Evolutionary conservation across 1,140 invertebrate species (phyloP).

Genomic region (Anoplolepis gracilipes): DNA sequence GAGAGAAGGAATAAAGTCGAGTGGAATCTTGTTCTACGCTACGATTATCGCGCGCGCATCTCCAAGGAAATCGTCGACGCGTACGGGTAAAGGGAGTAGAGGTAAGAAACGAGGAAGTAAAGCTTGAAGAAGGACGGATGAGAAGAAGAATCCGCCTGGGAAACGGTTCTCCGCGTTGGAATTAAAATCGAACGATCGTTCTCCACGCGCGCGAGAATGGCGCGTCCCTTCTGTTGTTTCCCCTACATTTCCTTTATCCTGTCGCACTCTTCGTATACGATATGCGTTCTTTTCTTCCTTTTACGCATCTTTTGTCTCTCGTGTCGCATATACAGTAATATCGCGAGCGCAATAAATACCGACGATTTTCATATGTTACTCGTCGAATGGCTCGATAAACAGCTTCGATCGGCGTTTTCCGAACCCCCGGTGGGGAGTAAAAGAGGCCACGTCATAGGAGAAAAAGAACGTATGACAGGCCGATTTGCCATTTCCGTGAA

Average conservation of each 20-base stretch:
- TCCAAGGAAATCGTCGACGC: neutral
- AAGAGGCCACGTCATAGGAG: neutral
- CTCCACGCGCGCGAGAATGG: conserved; percentile 21
- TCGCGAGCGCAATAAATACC: conserved; percentile 34
- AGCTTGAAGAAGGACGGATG: neutral
- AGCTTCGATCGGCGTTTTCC: conserved; percentile 48
- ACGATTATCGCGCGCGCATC: conserved; percentile 61
- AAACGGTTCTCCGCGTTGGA: conserved; percentile 42
- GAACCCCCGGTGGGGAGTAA: neutral
- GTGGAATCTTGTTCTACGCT: conserved; percentile 62
- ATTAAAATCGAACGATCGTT: conserved; percentile 66
- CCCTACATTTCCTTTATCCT: neutral
- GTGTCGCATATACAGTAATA: neutral
- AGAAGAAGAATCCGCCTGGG: neutral
- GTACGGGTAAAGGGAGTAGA: neutral
- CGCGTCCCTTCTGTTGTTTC: neutral
- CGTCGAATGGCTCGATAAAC: conserved; percentile 40
- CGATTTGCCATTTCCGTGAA: conserved; percentile 47
- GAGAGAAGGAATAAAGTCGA: conserved; percentile 39
- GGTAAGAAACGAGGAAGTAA: conserved; percentile 22
- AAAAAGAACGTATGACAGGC: neutral
- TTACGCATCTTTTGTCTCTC: conserved; percentile 19
- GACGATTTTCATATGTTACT: conserved; percentile 65
- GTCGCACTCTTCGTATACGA: neutral
- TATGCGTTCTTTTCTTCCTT: neutral